phyloP scores from a whole-genome alignment of 1,140 invertebrate species.

The Megalopta genalis region DNA sequence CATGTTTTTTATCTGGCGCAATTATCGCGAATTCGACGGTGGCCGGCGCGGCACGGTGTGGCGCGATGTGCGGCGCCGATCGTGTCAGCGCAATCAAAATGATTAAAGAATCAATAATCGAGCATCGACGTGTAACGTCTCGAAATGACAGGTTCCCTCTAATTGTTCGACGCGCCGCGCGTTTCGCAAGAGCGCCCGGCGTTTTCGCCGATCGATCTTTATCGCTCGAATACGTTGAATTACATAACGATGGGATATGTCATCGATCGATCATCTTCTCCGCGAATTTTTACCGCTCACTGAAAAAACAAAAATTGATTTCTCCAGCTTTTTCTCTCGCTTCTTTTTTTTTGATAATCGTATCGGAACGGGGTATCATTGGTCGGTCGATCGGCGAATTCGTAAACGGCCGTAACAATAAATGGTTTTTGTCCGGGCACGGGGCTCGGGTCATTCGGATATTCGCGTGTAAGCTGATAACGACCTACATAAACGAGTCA shows the following conservation, averaged over 20 bases:
- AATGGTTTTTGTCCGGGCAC: conserved; percentile 60
- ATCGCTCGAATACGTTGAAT: background rate
- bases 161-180: background rate
- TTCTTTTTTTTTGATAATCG: conserved; percentile 26
- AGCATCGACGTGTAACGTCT: conserved; percentile 25
- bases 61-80: background rate
- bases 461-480: conserved; percentile 65
- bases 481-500: conserved; percentile 66
- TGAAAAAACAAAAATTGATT: background rate
- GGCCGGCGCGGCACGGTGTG: no score
- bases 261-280: background rate
- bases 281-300: background rate
- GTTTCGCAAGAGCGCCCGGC: background rate
- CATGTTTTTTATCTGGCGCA: conserved; percentile 35
- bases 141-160: conserved; percentile 18
- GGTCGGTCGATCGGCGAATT: conserved; percentile 14
- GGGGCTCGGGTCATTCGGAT: conserved; percentile 59
- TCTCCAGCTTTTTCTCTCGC: background rate
- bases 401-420: conserved; percentile 56
- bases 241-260: background rate
- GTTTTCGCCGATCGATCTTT: background rate
- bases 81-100: conserved; percentile 27
- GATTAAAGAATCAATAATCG: conserved; percentile 40
- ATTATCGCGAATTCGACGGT: conserved; percentile 28
- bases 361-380: conserved; percentile 10